Evolutionary conservation across 2,888 invertebrate genomes (phyloP), one percentile per base, ranked within the genome.

Genomic region (Drosophila fungiperda): DNA sequence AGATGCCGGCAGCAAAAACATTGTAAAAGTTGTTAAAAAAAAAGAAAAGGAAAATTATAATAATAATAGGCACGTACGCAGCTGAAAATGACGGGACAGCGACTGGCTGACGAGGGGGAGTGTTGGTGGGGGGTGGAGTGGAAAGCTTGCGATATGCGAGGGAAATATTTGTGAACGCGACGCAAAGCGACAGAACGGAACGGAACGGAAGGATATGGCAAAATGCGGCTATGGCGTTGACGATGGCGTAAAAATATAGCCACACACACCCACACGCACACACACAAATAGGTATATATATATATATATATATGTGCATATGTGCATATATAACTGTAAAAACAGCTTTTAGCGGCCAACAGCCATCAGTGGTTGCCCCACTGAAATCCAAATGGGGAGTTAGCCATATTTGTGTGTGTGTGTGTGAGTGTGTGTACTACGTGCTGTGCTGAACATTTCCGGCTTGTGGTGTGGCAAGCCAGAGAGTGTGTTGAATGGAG

Each of bases 281-380:
- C 20, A 60, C 15, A 42, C 12, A 23, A 26, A 40, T 23, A 36
- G 11, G 45, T 42, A 33, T 42, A 63, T 52, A 42, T 36, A 36
- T 61, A 40, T 59, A 42, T 55, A 52, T 50, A 9, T 26, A 8
- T 33, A 0, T 52, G 15, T 33, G 20, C 20, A 59, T 68, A 42
- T 64, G 26, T 50, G 64, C 52, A 71, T 71, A 76, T 79, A 83
- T 79, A 83, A 80, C 77, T 87, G 88, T 88, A 90, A 88, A 86
- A 90, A 78, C 90, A 79, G 87, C 90, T 87, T 87, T 87, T 88
- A 90, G 90, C 90, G 89, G 79, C 89, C 83, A 83, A 68, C 78
- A 80, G 73, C 69, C 78, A 62, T 68, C 68, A 66, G 76, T 60
- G 65, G 73, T 60, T 68, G 50, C 38, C 53, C 59, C 33, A 54